Percentiles rank a stretch among this genome's conserved stretches.
Conservation (phyloP, 2,797 vertebrate genomes). For the Pitangus sulphuratus region DNA sequence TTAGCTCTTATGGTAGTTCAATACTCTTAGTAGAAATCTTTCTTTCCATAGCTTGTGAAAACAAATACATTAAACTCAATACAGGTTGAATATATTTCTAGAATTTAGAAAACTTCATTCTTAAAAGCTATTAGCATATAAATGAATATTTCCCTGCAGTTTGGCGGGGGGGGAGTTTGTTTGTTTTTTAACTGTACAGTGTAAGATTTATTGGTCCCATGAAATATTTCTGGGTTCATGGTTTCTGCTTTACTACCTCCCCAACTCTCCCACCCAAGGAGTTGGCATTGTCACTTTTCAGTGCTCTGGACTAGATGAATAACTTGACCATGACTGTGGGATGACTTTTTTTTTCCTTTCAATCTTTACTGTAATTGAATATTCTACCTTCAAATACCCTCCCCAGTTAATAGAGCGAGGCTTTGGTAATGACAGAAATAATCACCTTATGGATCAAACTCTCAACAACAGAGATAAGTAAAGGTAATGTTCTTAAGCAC, state of each 20-base stretch:
- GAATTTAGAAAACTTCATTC: neutral
- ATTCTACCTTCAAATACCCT: neutral
- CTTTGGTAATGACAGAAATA: neutral
- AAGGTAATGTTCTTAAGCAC: neutral
- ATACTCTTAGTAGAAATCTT: neutral
- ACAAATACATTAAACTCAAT: neutral
- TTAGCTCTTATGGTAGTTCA: neutral
- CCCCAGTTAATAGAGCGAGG: neutral
- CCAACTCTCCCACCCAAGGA: neutral
- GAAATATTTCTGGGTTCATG: neutral
- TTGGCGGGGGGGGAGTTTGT: neutral
- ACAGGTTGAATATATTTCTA: neutral
- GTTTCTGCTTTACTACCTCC: neutral
- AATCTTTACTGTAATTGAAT: neutral
- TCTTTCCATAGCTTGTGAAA: neutral
- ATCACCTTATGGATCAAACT: neutral
- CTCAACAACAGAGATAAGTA: neutral
- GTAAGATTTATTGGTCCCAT: neutral
- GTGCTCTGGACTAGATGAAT: neutral
- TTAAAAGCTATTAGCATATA: neutral
- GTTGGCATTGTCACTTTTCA: neutral
- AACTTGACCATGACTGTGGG: neutral
- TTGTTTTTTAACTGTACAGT: neutral
- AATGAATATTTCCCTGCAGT: neutral
- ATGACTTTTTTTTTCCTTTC: neutral